Conservation (phyloP, 1,140 invertebrate genomes). For the Berghia stephanieae region DNA sequence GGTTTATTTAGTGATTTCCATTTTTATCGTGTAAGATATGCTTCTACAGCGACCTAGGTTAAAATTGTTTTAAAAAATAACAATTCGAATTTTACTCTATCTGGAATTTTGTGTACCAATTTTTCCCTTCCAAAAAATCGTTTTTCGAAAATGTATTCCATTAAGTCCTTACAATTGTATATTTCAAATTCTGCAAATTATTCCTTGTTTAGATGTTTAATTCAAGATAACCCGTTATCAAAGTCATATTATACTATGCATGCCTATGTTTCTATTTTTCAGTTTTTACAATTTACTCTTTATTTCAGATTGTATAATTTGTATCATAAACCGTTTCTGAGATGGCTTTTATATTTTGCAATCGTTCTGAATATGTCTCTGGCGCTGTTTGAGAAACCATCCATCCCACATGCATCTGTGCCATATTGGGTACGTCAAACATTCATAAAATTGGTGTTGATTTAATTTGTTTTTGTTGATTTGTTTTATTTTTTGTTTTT, state of each 20-base stretch:
- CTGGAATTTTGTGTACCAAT: no score
- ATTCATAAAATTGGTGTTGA: no score
- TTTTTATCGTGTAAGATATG: neutral
- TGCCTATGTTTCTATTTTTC: neutral
- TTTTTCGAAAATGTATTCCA: no score
- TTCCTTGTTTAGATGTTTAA: no score
- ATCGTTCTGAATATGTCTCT: conserved; percentile 66
- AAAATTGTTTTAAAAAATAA: no score
- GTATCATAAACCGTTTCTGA: conserved; percentile 56
- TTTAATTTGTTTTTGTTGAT: no score
- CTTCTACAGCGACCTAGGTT: neutral
- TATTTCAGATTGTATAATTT: conserved; percentile 58
- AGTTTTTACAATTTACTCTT: neutral
- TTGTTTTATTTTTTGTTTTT: no score
- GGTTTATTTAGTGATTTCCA: neutral
- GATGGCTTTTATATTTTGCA: conserved; percentile 62
- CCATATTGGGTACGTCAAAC: conserved; percentile 64
- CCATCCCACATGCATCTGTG: conserved; percentile 54
- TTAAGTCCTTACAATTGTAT: no score
- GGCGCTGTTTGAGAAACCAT: conserved; percentile 68
- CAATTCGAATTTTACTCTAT: no score
- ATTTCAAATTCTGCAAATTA: no score
- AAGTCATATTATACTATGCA: neutral
- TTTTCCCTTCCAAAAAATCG: no score
- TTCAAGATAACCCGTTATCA: neutral